phyloP scores from a whole-genome alignment of 1,140 invertebrate genomes.

The Hycleus phaleratus region DNA sequence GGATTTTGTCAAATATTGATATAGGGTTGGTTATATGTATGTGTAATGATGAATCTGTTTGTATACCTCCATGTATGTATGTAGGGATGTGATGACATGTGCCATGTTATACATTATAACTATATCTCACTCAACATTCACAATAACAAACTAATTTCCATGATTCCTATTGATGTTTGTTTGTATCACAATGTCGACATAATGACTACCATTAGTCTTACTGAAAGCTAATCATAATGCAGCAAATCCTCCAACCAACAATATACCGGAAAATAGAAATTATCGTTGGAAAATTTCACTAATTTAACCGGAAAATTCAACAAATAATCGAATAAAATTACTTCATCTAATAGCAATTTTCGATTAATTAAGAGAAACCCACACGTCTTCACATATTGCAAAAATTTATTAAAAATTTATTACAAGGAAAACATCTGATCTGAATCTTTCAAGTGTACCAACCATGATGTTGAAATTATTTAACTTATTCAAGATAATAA shows the following conservation, averaged over 20 bases:
- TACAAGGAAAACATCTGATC: too few species aligned
- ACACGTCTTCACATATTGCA: too few species aligned
- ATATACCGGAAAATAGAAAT: not conserved
- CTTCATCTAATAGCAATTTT: too few species aligned
- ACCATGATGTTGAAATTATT: too few species aligned
- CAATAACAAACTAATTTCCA: conserved; percentile 31
- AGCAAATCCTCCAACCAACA: not conserved
- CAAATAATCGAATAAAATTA: too few species aligned
- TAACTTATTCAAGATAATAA: too few species aligned
- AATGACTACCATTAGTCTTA: conserved; percentile 19
- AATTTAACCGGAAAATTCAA: too few species aligned
- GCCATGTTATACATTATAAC: conserved; percentile 8
- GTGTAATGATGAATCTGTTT: conserved; percentile 15
- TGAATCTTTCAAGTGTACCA: too few species aligned
- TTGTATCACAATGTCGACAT: conserved; percentile 16
- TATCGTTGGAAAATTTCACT: too few species aligned
- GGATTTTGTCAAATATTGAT: conserved; percentile 25
- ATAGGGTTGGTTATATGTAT: conserved; percentile 1
- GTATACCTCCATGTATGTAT: too few species aligned
- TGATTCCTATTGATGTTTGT: conserved; percentile 26
- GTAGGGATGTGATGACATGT: conserved; percentile 15
- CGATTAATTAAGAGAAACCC: too few species aligned
- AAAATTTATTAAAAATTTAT: too few species aligned
- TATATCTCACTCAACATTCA: not conserved
- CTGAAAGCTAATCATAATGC: conserved; percentile 11